Base-by-base conservation (phyloP, 2,113 vertebrate genomes). In the Vidua macroura region DNA sequence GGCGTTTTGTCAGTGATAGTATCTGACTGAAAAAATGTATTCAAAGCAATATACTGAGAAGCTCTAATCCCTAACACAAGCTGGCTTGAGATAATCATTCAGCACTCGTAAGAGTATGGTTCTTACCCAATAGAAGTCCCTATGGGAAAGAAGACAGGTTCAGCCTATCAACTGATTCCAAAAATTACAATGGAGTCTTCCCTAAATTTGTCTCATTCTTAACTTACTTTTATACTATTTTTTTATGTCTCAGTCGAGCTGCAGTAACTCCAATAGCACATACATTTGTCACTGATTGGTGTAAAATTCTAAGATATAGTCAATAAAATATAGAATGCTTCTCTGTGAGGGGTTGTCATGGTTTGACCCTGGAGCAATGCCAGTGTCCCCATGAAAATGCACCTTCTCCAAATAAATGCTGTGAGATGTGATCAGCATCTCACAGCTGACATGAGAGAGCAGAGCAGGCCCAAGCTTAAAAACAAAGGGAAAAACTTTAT, bases 21-120 rank as follows among this genome's bases (percentile, higher is more conserved):
- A 62, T 41, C 55, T 43, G 25, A 62, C 25, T 43, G 41, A 28
- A 83, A 64, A 83, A 62, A 49, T 6, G 8, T 18, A 27, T 55
- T 55, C n/a, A 83, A 68, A 83, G 10, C 7, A 53, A 55, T 11
- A 19, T 7, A 35, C 4, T 35, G 31, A 55, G 21, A 62, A 49
- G 6, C 8, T 69, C 30, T 83, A 60, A 62, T 62, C 21, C 48
- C 14, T 31, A 41, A 41, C 24, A 55, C 41, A 53, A 48, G 3
- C 14, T 31, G 31, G 7, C 4, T 41, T 67, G 19, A 48, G 8
- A 35, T 55, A 60, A 23, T 55, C 2, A 25, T 35, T 62, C 22
- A 82, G 46, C 9, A 5, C 0, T 0, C 30, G 9, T 21, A 30
- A n/a, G 24, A 41, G 7, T n/a, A 35, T 0, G 0, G 21, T 31